Conservation (phyloP, 2,113 vertebrate species). For the Todiramphus chloris region DNA sequence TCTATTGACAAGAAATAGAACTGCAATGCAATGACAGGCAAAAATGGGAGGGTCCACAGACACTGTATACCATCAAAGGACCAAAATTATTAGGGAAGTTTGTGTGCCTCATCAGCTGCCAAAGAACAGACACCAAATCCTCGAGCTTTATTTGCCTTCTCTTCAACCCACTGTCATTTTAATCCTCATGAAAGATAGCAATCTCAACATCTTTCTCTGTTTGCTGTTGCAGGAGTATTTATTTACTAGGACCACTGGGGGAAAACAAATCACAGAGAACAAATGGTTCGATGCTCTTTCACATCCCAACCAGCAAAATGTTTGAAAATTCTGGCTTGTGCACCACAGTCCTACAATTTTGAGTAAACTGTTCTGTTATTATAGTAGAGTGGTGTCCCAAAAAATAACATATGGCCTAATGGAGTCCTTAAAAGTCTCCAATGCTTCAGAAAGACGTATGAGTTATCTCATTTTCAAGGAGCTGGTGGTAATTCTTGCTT, state of each 20-base stretch:
- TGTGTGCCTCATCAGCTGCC: background rate
- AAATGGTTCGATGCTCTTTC: conserved; percentile 34
- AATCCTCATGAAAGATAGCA: conserved; percentile 68
- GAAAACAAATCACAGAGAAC: conserved; percentile 42
- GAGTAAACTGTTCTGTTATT: conserved; percentile 37
- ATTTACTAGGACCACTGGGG: conserved; percentile 46
- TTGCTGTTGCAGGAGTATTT: conserved; percentile 31
- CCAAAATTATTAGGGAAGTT: background rate
- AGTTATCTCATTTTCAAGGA: background rate
- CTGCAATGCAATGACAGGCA: background rate
- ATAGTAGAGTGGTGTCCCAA: background rate
- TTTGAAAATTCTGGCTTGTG: conserved; percentile 37
- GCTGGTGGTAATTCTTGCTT: background rate
- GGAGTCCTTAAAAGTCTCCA: conserved; percentile 25
- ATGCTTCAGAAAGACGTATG: background rate
- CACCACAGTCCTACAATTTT: conserved; percentile 35
- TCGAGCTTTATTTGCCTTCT: conserved; percentile 51
- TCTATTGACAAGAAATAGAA: conserved; percentile 24
- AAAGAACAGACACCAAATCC: conserved; percentile 30
- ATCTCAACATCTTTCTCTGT: conserved; percentile 65
- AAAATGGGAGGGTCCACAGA: background rate
- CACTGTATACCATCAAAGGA: background rate
- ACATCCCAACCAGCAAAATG: background rate
- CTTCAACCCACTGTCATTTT: conserved; percentile 45
- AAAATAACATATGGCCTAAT: conserved; percentile 20